These are phyloP conservation scores for Tetragnatha versicolor DNA, from an alignment of 1,140 invertebrate species.

Conservation along the genomic window DNA sequence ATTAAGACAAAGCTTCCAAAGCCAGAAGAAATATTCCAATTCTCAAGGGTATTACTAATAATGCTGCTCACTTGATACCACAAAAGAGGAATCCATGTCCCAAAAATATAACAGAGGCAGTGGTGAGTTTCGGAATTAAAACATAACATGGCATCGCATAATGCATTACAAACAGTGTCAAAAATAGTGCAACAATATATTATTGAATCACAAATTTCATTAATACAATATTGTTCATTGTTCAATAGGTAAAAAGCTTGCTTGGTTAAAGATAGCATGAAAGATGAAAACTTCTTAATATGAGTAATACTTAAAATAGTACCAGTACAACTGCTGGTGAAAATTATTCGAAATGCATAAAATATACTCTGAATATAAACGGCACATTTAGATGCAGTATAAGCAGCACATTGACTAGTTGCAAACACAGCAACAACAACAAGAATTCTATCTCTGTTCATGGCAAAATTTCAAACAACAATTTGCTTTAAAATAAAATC, in stretches of 20 bases:
- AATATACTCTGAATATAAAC: slow-evolving; percentile 2
- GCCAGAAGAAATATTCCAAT: slow-evolving; percentile 4
- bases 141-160: slow-evolving; percentile 17
- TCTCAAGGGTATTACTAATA: neutral
- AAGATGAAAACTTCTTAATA: slow-evolving; percentile 18
- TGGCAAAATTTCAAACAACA: neutral
- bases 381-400: slow-evolving; percentile 10
- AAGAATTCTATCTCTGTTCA: slow-evolving; percentile 38
- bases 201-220: neutral
- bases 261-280: slow-evolving; percentile 6
- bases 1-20: slow-evolving; percentile 30
- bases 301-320: slow-evolving; percentile 7
- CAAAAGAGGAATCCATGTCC: neutral
- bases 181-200: neutral
- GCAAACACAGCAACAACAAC: slow-evolving; percentile 35
- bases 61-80: neutral
- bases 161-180: neutral
- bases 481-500: neutral
- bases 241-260: slow-evolving; percentile 12
- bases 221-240: neutral
- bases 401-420: slow-evolving; percentile 39
- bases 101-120: slow-evolving; percentile 12
- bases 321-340: slow-evolving; percentile 23
- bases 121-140: neutral
- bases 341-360: neutral